phyloP scores from a whole-genome alignment of 2,888 invertebrate genomes.

The Eulithis testata region DNA sequence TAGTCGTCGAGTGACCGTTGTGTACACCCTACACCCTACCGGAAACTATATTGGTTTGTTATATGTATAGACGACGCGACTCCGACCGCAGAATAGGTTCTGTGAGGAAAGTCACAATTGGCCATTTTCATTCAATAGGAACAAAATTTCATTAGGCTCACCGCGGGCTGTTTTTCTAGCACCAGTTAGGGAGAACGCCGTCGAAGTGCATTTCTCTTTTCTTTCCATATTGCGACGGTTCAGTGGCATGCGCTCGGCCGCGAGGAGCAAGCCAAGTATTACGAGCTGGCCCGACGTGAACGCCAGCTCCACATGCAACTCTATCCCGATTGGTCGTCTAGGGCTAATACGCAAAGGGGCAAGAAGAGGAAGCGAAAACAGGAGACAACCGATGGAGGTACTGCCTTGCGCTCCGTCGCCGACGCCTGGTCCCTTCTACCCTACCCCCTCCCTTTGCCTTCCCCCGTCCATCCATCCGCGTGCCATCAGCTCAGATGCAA shows the following conservation, averaged over 20 bases:
- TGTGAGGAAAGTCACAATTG: constrained; percentile 81
- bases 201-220: constrained; percentile 83
- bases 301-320: constrained; percentile 99
- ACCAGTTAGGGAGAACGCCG: constrained; percentile 83
- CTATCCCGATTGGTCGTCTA: constrained; percentile 99
- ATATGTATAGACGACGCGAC: constrained; percentile 80
- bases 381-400: constrained; percentile 98
- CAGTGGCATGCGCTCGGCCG: constrained; percentile 99
- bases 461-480: constrained; percentile 30
- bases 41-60: constrained; percentile 84
- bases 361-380: constrained; percentile 99
- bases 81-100: constrained; percentile 84
- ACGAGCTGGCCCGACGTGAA: constrained; percentile 99
- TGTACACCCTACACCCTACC: constrained; percentile 74
- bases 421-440: constrained; percentile 35
- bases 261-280: constrained; percentile 99
- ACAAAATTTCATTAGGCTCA: constrained; percentile 77
- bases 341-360: constrained; percentile 99
- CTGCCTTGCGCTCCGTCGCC: constrained; percentile 84
- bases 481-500: constrained; percentile 27
- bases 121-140: constrained; percentile 80
- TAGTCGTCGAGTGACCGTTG: constrained; percentile 83
- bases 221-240: constrained; percentile 84
- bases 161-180: constrained; percentile 89
- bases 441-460: constrained; percentile 33